These are phyloP conservation scores for Takifugu ocellatus DNA, from an alignment of 2,797 vertebrate species.

Conservation along the genomic window DNA sequence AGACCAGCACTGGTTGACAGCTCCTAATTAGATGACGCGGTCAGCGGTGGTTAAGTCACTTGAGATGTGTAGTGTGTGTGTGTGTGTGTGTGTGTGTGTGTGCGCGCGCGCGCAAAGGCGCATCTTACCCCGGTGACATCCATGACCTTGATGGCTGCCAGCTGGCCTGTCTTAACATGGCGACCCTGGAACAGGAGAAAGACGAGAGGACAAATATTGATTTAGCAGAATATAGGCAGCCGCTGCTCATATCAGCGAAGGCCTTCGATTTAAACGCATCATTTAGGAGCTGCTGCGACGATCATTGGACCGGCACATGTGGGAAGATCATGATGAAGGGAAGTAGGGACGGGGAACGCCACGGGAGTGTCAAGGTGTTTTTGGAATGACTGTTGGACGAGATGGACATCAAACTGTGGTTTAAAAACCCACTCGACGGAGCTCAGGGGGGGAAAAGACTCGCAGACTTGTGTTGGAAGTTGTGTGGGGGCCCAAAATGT, in stretches of 20 bases:
- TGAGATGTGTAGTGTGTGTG: constrained; percentile 30
- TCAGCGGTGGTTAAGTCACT: constrained; percentile 42
- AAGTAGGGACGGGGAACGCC: too few relatives aligned
- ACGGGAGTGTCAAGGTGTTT: too few relatives aligned
- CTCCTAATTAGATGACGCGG: constrained; percentile 59
- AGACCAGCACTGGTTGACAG: constrained; percentile 46
- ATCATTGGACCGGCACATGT: too few relatives aligned
- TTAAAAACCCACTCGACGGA: background rate
- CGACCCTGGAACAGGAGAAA: constrained; percentile 79
- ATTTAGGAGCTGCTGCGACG: too few relatives aligned
- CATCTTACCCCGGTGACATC: constrained; percentile 93
- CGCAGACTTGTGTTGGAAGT: too few relatives aligned
- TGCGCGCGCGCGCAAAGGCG: background rate
- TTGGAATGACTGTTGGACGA: too few relatives aligned
- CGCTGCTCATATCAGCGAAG: background rate
- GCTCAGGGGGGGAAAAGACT: too few relatives aligned
- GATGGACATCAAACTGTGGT: too few relatives aligned
- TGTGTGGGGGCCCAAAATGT: too few relatives aligned
- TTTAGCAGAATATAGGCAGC: background rate
- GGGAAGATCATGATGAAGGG: too few relatives aligned
- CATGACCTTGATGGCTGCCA: constrained; percentile 98
- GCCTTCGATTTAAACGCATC: too few relatives aligned
- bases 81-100: constrained; percentile 5
- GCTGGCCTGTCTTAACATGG: constrained; percentile 96
- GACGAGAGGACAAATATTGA: background rate